Conservation (phyloP, 2,888 invertebrate species). For the Cryptops parisi region DNA sequence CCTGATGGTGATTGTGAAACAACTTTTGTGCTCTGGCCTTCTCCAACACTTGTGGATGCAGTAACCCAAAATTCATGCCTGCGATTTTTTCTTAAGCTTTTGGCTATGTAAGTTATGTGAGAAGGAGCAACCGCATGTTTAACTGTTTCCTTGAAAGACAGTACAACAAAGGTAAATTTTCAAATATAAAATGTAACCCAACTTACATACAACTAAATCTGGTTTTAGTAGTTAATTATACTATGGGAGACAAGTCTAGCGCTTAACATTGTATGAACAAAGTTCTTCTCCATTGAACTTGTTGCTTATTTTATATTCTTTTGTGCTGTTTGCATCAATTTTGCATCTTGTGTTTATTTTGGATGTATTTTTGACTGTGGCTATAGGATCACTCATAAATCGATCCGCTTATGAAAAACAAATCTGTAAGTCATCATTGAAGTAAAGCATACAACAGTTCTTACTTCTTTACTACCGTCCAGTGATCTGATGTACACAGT, state of each 20-base stretch:
- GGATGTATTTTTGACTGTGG: too few species aligned
- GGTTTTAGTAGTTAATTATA: too few species aligned
- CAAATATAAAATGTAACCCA: not conserved
- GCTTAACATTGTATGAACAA: too few species aligned
- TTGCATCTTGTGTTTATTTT: not conserved
- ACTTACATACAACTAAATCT: too few species aligned
- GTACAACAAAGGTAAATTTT: not conserved
- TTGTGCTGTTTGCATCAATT: too few species aligned
- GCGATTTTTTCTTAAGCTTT: constrained; percentile 60
- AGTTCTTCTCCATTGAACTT: not conserved
- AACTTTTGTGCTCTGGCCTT: constrained; percentile 78
- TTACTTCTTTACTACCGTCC: constrained; percentile 25
- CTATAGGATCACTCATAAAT: too few species aligned
- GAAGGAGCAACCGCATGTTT: constrained; percentile 19
- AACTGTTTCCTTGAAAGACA: constrained; percentile 4
- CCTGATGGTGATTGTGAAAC: constrained; percentile 41
- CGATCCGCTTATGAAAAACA: too few species aligned
- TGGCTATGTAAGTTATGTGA: constrained; percentile 50
- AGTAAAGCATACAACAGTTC: too few species aligned
- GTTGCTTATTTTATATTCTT: too few species aligned
- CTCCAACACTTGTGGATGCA: constrained; percentile 84
- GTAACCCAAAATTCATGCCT: constrained; percentile 91
- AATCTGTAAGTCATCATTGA: not conserved
- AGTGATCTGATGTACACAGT: constrained; percentile 57
- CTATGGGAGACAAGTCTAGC: too few species aligned